phyloP scores from a whole-genome alignment of 2,113 vertebrate genomes.

The pig (Sus scrofa) region DNA sequence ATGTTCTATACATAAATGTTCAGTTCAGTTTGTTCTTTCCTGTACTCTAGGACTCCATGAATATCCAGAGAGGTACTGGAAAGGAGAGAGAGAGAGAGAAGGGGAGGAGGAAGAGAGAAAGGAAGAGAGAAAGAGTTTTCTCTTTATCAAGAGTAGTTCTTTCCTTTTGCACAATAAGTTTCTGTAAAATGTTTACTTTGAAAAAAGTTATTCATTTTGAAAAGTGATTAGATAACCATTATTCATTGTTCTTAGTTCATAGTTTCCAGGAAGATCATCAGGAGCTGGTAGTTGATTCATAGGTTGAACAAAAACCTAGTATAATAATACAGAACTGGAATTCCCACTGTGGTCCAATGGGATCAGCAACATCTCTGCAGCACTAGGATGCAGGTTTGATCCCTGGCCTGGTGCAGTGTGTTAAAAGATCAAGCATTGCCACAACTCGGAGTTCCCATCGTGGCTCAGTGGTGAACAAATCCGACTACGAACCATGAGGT shows the following conservation, averaged over 20 bases:
- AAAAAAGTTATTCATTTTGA: neutral
- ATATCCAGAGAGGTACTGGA: neutral
- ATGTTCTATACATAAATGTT: neutral
- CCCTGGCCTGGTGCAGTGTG: too few species aligned
- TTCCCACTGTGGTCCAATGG: too few species aligned
- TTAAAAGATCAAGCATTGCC: too few species aligned
- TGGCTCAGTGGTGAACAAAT: too few species aligned
- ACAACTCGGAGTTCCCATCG: too few species aligned
- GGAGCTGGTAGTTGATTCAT: neutral
- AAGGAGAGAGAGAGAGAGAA: neutral
- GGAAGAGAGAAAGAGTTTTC: neutral
- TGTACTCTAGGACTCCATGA: neutral
- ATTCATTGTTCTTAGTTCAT: neutral
- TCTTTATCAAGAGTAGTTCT: neutral
- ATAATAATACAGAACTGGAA: neutral
- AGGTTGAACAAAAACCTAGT: neutral
- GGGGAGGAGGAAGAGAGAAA: too few species aligned
- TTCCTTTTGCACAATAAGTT: neutral
- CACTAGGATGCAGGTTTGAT: too few species aligned
- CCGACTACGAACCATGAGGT: too few species aligned
- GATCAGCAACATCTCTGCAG: too few species aligned
- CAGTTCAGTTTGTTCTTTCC: neutral
- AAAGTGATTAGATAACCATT: neutral
- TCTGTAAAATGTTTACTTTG: constrained; percentile 7
- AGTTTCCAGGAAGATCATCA: neutral